Base-by-base conservation (phyloP, 2,797 vertebrate genomes). In the Poeciliopsis gracilis region DNA sequence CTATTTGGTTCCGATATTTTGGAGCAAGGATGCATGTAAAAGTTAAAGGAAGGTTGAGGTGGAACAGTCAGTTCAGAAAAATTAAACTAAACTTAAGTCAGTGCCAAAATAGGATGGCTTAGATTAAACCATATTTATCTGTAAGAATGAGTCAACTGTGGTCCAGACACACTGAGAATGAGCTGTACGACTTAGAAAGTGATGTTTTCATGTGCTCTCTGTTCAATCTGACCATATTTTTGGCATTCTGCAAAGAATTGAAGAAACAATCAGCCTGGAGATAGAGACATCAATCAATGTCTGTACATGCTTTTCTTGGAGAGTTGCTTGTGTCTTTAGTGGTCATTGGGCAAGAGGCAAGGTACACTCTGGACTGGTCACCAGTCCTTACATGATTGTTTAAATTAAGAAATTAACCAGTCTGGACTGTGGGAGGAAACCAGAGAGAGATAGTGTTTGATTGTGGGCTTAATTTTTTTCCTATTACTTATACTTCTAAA, bases 401-500 rank as follows among this genome's bases (percentile, higher is more conserved):
- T n/a, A 55, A n/a, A n/a, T 55, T 51, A 23, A 51, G 2, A 51
- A 51, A 51, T 23, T 12, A 57, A 57, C 3, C 53, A 57, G 53
- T 57, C 53, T 28, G 53, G 53, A 57, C 53, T 57, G 25, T 57
- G 25, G 25, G 53, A 28, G 53, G 53, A 57, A 57, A 57, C 25
- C 53, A 57, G 25, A 28, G 25, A 15, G n/a, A 73, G 9, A 33
- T 23, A 55, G 28, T 12, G 63, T 69, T 75, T 82, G 45, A 78
- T 72, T 78, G 18, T 43, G 13, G 2, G 11, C 12, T 33, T 12
- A 18, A 11, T 72, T 51, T 72, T 51, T 36, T 61, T 45, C 63
- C 12, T 77, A 61, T 36, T 67, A 69, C 82, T 87, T 87, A 5
- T 51, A 55, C 80, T 28, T 79, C 66, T 75, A 73, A 79, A 75